A percentile compares a stretch with the other conserved stretches of the same genome.
Conservation (phyloP, 2,113 vertebrate species). For the Cinclus mexicanus region DNA sequence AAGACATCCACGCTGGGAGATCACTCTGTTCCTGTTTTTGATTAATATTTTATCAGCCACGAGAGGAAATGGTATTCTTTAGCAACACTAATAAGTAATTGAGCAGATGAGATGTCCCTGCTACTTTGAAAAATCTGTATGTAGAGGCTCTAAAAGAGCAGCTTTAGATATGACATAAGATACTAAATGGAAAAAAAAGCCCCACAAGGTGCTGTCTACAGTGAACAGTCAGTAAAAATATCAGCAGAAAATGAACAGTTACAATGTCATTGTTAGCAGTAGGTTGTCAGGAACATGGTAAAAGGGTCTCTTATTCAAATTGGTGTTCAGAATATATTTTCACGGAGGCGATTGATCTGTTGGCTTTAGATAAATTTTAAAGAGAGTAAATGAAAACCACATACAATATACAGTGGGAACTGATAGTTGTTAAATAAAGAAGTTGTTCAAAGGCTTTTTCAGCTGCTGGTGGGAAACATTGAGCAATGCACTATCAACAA, state of each 20-base stretch:
- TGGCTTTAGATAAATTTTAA: neutral
- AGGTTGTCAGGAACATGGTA: neutral
- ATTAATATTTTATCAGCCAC: slow-evolving; percentile 94
- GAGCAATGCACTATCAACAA: neutral
- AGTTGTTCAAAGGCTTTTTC: neutral
- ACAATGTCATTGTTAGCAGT: neutral
- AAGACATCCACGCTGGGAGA: slow-evolving; percentile 88
- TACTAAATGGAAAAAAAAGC: neutral
- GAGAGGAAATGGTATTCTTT: slow-evolving; percentile 93
- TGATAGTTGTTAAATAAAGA: neutral
- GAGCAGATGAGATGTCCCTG: slow-evolving; percentile 76
- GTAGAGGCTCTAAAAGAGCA: slow-evolving; percentile 38
- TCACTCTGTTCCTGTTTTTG: slow-evolving; percentile 91
- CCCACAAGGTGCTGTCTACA: neutral
- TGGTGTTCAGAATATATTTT: neutral
- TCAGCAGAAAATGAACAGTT: neutral
- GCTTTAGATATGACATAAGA: neutral
- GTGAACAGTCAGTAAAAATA: neutral
- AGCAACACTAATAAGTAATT: slow-evolving; percentile 90
- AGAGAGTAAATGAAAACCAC: neutral
- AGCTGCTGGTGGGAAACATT: neutral
- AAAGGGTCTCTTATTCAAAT: neutral
- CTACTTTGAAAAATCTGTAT: slow-evolving; percentile 58
- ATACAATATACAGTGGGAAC: neutral
- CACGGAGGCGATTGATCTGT: neutral